These are phyloP conservation scores for Oryzias javanicus DNA, from an alignment of 2,113 vertebrate genomes.

Conservation along the genomic window DNA sequence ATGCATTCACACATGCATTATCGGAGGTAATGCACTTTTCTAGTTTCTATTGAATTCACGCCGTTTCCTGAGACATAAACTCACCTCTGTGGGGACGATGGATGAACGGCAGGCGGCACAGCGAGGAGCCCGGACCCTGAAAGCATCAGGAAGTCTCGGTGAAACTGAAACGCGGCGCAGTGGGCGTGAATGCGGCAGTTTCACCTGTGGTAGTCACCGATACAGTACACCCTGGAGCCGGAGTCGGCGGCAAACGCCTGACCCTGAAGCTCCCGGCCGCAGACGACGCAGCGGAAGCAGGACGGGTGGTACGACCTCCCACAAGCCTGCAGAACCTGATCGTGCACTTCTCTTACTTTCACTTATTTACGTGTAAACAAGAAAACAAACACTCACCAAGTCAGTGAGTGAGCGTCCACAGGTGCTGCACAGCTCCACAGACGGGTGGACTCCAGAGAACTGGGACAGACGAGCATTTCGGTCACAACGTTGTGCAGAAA, in stretches of 20 bases:
- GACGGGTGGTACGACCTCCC: constrained; percentile 89
- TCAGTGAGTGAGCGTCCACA: constrained; percentile 89
- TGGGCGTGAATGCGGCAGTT: constrained; percentile 1
- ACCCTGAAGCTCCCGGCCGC: constrained; percentile 85
- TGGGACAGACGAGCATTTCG: constrained; percentile 40
- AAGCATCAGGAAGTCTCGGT: constrained; percentile 22
- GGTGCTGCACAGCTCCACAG: constrained; percentile 85
- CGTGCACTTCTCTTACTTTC: not conserved
- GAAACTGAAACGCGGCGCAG: constrained; percentile 11
- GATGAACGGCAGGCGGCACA: constrained; percentile 58
- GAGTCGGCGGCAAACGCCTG: constrained; percentile 86
- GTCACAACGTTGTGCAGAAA: not conserved
- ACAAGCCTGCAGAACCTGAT: constrained; percentile 88
- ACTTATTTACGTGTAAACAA: not conserved
- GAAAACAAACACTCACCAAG: constrained; percentile 77
- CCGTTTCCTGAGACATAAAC: not conserved
- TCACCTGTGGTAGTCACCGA: constrained; percentile 90
- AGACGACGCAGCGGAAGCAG: constrained; percentile 90
- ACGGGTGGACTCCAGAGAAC: constrained; percentile 90
- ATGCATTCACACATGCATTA: too few species aligned
- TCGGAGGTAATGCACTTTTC: too few species aligned
- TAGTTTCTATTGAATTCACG: not conserved
- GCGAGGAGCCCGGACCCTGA: constrained; percentile 52
- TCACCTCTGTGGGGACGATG: constrained; percentile 64
- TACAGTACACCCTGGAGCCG: constrained; percentile 88